Base-by-base conservation (phyloP, 1,140 invertebrate genomes). In the Drosophila sp. region DNA sequence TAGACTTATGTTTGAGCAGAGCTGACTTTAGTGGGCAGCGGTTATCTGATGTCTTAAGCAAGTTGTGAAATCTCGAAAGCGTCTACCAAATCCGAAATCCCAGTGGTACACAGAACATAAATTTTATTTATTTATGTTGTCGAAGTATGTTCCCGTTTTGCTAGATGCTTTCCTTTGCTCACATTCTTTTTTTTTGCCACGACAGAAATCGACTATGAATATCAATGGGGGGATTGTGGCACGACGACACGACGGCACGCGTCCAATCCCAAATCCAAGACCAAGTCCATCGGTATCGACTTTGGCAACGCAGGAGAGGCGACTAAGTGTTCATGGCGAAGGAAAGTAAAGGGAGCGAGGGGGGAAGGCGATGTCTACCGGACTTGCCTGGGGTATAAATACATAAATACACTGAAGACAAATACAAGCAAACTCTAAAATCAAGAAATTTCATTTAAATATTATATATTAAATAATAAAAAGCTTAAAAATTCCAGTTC, bases 51-150 rank as follows among this genome's bases (percentile, higher is more conserved):
- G 21, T 18, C 16, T 50, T n/a, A n/a, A n/a, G n/a, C n/a, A 50
- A 50, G 46, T 29, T 32, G 27, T 4, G 58, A 61, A 61, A 45
- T 59, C 46, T 27, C 29, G 32, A 53, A 18, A 36, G 8, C 50
- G 7, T 14, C 29, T 32, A 61, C 73, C 27, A 59, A 78, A 75
- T 64, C 61, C 53, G 48, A 69, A 75, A 69, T 75, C 67, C 67
- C 67, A 64, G 66, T 63, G 57, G 72, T 75, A 62, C 75, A 72
- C 46, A 74, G 58, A 66, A 58, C 82, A 86, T 86, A 86, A 86
- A 87, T 87, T 87, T 87, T 82, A 87, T 87, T 87, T 87, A 87
- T 87, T 87, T 87, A 89, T 82, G 82, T 76, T 53, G 29, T 29
- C 29, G 40, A 76, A 34, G 14, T 53, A 9, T 53, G 50, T 53